phyloP scores from a whole-genome alignment of 53 echinoderm and acorn worm genomes.

The Pentamera pediparva region DNA sequence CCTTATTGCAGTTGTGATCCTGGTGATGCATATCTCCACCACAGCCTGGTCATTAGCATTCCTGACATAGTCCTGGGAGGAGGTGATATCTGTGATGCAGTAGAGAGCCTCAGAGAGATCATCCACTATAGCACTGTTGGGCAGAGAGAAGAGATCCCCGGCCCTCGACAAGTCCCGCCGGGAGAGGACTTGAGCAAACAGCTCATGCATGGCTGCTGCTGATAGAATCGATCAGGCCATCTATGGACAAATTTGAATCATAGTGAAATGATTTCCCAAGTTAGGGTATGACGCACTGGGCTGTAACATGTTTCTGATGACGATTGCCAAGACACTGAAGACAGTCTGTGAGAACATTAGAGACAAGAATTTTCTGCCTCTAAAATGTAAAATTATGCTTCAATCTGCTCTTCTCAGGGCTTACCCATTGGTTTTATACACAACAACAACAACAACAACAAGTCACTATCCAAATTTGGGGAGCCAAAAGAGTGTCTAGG shows the following conservation, averaged over 20 bases:
- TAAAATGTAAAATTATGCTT: too few species aligned
- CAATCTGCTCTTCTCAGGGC: too few species aligned
- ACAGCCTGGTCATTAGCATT: conserved; percentile 94
- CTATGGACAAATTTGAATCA: neutral
- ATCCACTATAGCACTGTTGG: conserved; percentile 68
- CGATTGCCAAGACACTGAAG: too few species aligned
- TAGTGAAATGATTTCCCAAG: neutral
- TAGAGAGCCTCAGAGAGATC: conserved; percentile 83
- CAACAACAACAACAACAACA: too few species aligned
- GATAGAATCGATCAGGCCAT: too few species aligned
- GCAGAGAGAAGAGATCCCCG: conserved; percentile 87
- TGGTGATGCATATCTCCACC: conserved; percentile 93
- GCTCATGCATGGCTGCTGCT: conserved; percentile 76
- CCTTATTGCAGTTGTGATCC: conserved; percentile 93
- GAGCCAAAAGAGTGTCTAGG: too few species aligned
- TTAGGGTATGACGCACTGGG: neutral
- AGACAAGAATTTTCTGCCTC: too few species aligned
- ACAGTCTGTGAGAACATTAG: too few species aligned
- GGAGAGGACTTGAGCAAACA: conserved; percentile 81
- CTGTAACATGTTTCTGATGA: too few species aligned
- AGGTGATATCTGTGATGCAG: conserved; percentile 72
- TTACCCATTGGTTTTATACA: too few species aligned
- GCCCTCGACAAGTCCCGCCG: conserved; percentile 79
- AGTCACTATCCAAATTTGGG: too few species aligned
- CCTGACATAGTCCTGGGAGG: conserved; percentile 66